Conservation (phyloP, 1,140 invertebrate genomes). For the Psilanteris sp. region DNA sequence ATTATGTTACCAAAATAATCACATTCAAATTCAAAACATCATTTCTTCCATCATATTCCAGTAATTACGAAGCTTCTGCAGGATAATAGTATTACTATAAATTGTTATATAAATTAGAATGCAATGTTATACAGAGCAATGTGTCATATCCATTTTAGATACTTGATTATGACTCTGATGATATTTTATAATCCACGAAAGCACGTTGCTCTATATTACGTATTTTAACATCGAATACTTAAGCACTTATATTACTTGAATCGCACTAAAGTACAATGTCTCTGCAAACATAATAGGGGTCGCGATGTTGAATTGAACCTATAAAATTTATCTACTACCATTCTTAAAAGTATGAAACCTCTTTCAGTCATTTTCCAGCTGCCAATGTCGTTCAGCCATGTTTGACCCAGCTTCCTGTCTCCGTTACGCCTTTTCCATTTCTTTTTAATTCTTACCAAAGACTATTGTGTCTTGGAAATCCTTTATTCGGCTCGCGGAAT, state of each 20-base stretch:
- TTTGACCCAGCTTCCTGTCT: conserved; percentile 12
- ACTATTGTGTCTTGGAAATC: conserved; percentile 50
- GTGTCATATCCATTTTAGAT: too few relatives aligned
- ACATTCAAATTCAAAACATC: too few relatives aligned
- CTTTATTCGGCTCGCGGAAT: conserved; percentile 47
- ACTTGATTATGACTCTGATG: too few relatives aligned
- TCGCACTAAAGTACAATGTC: background rate
- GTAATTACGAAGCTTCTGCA: too few relatives aligned
- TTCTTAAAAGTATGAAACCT: background rate
- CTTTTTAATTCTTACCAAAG: conserved; percentile 35
- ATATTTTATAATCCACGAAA: too few relatives aligned
- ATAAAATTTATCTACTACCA: background rate
- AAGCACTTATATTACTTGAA: background rate
- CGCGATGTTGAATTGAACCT: background rate
- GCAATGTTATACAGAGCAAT: too few relatives aligned
- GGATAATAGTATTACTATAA: too few relatives aligned
- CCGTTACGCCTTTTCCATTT: conserved; percentile 27
- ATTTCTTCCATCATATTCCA: too few relatives aligned
- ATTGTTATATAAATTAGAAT: too few relatives aligned
- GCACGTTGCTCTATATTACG: too few relatives aligned
- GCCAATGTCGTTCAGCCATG: background rate
- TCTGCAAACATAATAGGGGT: background rate
- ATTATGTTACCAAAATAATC: too few relatives aligned
- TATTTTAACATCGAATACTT: too few relatives aligned
- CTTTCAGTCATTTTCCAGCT: conserved; percentile 11